Evolutionary conservation across 2,888 invertebrate genomes (phyloP), one percentile per base, ranked within the genome.

Genomic region (Ethmia dodecea): DNA sequence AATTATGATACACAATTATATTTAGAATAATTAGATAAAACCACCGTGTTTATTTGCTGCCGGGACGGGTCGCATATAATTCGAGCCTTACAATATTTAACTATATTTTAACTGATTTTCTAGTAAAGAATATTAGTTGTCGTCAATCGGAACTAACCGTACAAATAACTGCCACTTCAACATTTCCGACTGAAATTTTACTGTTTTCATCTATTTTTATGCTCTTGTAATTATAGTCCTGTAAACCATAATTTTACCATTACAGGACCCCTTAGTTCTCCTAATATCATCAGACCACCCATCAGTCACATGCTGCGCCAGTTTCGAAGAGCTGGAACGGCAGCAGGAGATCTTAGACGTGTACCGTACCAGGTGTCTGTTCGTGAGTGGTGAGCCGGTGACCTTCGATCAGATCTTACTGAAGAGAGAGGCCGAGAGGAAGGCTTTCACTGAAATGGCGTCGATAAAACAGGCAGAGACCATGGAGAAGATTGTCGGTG

Each of bases 241-340:
- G n/a, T n/a, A n/a, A n/a, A n/a, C 8, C 22, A 9, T n/a, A 8
- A 22, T 22, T 22, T 3, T 22, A 22, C 8, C 5, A 12, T 12
- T 11, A 3, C 49, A 89, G 87, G 89, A 89, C 53, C 87, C 89
- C 0, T 51, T 89, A 29, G 87, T 88, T 1, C 57, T 78, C 2
- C 60, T 89, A 0, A 87, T 88, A 49, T 77, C 87, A 1, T 79
- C 83, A 0, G 81, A 78, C 43, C 88, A 88, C 47, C 89, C 89
- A 0, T 69, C 81, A 1, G 75, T 90, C 2, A 77, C 75, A 33
- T 88, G 89, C 46, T 89, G 89, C 51, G 60, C 86, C 3, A 87
- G 72, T 33, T 87, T 88, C 39, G 69, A 71, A 3, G 79, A 86
- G 49, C 49, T 89, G 2, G 75, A 75, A 12, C 78, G 80, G 0